Conservation (phyloP, 2,113 vertebrate species). For the Notothenia rossii region DNA sequence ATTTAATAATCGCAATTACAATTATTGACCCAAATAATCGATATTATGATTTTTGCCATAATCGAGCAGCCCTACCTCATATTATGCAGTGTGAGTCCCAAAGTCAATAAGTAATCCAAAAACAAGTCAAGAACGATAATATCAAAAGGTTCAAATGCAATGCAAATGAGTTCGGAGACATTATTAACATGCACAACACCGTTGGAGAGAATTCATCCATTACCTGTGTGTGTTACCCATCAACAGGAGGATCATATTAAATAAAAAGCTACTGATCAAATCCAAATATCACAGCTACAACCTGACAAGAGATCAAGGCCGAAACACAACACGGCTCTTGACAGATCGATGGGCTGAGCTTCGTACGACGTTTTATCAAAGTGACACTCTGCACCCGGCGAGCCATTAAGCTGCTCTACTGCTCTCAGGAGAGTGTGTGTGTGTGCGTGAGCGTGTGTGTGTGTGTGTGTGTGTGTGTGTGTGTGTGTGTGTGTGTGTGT, state of each 20-base stretch:
- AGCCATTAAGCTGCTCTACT: conserved; percentile 39
- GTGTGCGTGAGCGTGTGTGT: background rate
- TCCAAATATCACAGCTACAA: background rate
- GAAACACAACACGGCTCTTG: too few species aligned
- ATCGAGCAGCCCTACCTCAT: background rate
- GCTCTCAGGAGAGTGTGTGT: conserved; percentile 20
- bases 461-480: conserved; percentile 2
- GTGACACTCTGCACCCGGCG: conserved; percentile 41
- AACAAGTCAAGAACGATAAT: background rate
- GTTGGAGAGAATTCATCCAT: background rate
- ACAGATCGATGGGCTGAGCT: conserved; percentile 40
- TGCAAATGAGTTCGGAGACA: background rate
- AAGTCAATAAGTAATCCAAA: background rate
- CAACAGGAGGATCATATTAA: background rate
- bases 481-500: conserved; percentile 14
- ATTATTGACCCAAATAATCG: too few species aligned
- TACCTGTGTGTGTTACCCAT: background rate
- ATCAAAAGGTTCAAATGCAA: background rate
- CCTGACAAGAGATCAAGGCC: conserved; percentile 28
- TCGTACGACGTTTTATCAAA: conserved; percentile 41
- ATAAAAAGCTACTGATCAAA: background rate
- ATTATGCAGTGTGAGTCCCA: background rate
- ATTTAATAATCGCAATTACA: too few species aligned
- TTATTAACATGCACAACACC: too few species aligned
- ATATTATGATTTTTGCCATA: too few species aligned